These are phyloP conservation scores for Nomada flava DNA, from an alignment of 2,888 invertebrate genomes.

Conservation along the genomic window DNA sequence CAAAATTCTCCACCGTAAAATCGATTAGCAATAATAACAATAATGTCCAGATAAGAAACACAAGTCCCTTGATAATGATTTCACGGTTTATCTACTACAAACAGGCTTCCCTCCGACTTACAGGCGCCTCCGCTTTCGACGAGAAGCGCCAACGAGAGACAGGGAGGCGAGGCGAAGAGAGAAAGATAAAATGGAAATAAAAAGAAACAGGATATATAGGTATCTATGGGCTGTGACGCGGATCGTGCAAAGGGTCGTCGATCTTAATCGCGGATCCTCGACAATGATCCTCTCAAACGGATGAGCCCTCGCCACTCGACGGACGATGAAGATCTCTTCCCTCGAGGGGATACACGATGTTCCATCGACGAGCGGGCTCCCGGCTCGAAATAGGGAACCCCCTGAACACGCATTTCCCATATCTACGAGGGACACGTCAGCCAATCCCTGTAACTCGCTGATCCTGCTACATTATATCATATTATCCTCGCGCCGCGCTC, in stretches of 20 bases:
- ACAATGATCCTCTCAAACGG: conserved; percentile 82
- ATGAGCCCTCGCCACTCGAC: conserved; percentile 77
- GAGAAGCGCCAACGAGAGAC: background rate
- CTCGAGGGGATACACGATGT: conserved; percentile 74
- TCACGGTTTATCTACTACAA: background rate
- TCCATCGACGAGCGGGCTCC: conserved; percentile 43
- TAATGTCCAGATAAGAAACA: too few species aligned
- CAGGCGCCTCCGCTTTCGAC: background rate
- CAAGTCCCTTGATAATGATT: background rate
- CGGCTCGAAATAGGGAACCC: conserved; percentile 46
- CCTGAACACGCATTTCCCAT: conserved; percentile 67
- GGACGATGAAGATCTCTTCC: conserved; percentile 70
- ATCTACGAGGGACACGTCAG: conserved; percentile 50
- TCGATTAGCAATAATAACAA: too few species aligned
- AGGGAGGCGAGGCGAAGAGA: background rate
- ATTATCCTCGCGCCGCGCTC: conserved; percentile 42
- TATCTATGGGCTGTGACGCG: conserved; percentile 64
- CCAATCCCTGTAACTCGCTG: conserved; percentile 51
- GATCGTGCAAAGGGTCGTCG: conserved; percentile 74
- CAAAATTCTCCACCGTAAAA: too few species aligned
- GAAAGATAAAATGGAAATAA: background rate
- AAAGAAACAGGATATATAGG: conserved; percentile 43
- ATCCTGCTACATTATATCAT: conserved; percentile 49
- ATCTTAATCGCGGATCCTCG: conserved; percentile 79
- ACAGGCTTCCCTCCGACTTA: background rate